Percentiles rank a stretch among this genome's conserved stretches.
phyloP scores from a whole-genome alignment of 35 echinoderm and acorn worm genomes.

The Stichopus chloronotus region DNA sequence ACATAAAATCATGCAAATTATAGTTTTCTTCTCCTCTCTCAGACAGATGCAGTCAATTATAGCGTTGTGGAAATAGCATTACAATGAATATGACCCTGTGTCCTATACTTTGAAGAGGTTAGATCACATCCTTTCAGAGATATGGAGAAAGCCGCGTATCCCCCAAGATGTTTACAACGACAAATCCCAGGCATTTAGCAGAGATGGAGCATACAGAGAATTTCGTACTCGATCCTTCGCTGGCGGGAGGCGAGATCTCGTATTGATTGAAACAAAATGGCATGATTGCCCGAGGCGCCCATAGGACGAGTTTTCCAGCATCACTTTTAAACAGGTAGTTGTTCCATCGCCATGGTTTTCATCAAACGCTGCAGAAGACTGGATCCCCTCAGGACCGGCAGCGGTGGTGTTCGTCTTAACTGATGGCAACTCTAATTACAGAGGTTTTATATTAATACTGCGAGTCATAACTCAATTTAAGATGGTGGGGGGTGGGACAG shows the following conservation, averaged over 20 bases:
- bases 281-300: slow-evolving; percentile 22
- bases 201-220: not conserved
- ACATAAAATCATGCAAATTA: too few species aligned
- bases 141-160: too few species aligned
- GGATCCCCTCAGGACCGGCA: slow-evolving; percentile 1
- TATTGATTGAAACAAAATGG: slow-evolving; percentile 50
- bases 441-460: slow-evolving; percentile 42
- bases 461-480: slow-evolving; percentile 45
- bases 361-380: not conserved
- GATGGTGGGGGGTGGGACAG: not conserved
- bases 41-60: too few species aligned
- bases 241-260: not conserved
- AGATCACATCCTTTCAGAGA: too few species aligned
- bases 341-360: not conserved
- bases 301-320: slow-evolving; percentile 16
- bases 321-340: slow-evolving; percentile 20
- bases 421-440: slow-evolving; percentile 30
- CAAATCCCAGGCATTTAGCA: too few species aligned
- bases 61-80: too few species aligned
- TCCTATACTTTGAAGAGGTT: too few species aligned
- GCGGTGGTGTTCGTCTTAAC: not conserved
- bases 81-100: too few species aligned
- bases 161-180: too few species aligned
- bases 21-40: too few species aligned
- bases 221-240: not conserved